Percentiles rank a stretch among this genome's conserved stretches.
These are phyloP conservation scores for Trachelus troglodyta DNA, from an alignment of 2,888 invertebrate genomes.

Conservation along the genomic window DNA sequence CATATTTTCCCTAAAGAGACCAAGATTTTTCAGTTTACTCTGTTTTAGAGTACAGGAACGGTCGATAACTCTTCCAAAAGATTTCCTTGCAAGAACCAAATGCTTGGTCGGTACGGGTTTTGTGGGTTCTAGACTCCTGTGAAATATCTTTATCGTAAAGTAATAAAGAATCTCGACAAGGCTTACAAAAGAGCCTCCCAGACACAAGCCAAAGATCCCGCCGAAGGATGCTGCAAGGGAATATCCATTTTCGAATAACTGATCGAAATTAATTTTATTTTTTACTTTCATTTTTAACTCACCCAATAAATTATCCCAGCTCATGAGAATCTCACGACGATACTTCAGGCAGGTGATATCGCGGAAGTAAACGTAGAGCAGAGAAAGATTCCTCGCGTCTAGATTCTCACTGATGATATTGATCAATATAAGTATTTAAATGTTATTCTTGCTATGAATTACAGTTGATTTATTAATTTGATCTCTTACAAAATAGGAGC, in stretches of 20 bases:
- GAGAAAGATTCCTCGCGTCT: conserved; percentile 40
- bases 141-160: conserved; percentile 35
- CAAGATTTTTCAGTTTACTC: not conserved
- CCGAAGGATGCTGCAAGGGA: conserved; percentile 71
- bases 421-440: not conserved
- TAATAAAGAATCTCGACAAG: conserved; percentile 70
- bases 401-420: conserved; percentile 31
- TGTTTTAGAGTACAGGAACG: not conserved
- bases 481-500: conserved; percentile 38
- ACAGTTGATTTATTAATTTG: not conserved
- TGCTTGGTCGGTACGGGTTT: not conserved
- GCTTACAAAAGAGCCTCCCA: conserved; percentile 74
- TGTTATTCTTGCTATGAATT: not conserved
- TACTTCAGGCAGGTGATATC: conserved; percentile 70
- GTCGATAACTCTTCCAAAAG: not conserved
- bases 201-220: conserved; percentile 73
- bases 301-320: conserved; percentile 72
- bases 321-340: conserved; percentile 68
- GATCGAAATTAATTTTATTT: not conserved
- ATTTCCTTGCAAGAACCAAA: not conserved
- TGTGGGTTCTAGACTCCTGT: not conserved
- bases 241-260: not conserved
- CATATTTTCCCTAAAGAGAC: not conserved
- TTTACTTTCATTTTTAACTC: conserved; percentile 24
- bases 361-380: conserved; percentile 51